phyloP scores from a whole-genome alignment of 2,888 invertebrate genomes.

The Thecophora atra region DNA sequence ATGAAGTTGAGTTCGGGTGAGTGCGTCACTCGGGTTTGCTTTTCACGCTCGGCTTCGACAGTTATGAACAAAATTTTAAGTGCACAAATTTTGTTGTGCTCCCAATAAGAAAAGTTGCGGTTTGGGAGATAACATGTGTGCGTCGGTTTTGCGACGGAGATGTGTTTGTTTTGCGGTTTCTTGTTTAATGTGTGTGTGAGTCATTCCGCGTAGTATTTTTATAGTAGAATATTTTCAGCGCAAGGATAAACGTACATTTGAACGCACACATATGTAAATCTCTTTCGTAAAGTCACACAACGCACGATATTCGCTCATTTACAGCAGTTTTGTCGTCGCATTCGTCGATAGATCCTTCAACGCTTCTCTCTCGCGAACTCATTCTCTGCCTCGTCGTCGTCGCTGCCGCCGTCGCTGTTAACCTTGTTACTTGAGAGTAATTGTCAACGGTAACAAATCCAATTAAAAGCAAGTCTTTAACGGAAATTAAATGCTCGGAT shows the following conservation, averaged over 20 bases:
- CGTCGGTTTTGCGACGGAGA: slow-evolving; percentile 20
- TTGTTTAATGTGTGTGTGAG: no score
- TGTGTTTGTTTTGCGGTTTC: background rate
- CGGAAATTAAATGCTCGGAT: slow-evolving; percentile 32
- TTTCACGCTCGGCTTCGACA: slow-evolving; percentile 34
- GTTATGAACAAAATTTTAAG: slow-evolving; percentile 26
- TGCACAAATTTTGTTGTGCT: background rate
- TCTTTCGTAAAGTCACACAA: no score
- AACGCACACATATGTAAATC: no score
- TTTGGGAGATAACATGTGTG: slow-evolving; percentile 13
- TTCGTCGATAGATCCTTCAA: background rate
- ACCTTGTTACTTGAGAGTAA: slow-evolving; percentile 25
- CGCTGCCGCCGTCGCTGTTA: slow-evolving; percentile 4
- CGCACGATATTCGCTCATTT: no score
- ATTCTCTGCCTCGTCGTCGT: background rate
- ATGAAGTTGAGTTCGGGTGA: slow-evolving; percentile 35
- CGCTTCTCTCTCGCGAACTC: background rate
- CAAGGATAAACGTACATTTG: no score
- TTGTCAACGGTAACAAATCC: slow-evolving; percentile 23
- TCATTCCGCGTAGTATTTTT: no score
- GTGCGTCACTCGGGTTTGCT: background rate
- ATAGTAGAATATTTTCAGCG: no score
- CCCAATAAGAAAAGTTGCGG: slow-evolving; percentile 7
- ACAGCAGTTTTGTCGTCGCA: background rate
- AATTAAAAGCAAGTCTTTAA: slow-evolving; percentile 17